Evolutionary conservation across 2,797 vertebrate species (phyloP).

Genomic region (Crenuchus spilurus): DNA sequence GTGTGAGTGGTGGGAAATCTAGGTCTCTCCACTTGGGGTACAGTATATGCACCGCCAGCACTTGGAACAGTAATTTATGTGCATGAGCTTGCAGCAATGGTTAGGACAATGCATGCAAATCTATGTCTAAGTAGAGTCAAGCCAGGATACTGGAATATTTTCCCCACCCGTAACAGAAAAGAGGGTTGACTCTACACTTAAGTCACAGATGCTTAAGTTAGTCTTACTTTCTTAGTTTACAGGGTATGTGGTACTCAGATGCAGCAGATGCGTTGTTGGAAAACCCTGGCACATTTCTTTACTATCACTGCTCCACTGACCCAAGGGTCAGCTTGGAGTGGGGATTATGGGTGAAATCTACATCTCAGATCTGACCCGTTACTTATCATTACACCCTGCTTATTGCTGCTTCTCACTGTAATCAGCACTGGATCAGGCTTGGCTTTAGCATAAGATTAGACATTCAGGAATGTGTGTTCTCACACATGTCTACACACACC

Average conservation of each 20-base stretch:
- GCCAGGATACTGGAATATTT: neutral
- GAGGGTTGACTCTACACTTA: neutral
- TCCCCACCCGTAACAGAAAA: no score
- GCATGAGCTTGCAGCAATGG: conserved; percentile 14
- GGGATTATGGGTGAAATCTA: conserved; percentile 54
- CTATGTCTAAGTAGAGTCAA: neutral
- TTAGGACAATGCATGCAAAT: neutral
- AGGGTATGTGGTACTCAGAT: no score
- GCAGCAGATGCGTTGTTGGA: no score
- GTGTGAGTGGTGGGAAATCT: conserved; percentile 26
- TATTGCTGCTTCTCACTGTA: neutral
- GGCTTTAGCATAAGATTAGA: neutral
- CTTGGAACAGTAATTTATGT: conserved; percentile 56
- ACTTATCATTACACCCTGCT: neutral
- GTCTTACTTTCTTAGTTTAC: no score
- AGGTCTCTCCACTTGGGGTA: conserved; percentile 34
- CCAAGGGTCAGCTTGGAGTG: conserved; percentile 18
- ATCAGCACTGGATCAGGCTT: neutral
- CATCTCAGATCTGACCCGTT: conserved; percentile 11
- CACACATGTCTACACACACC: neutral
- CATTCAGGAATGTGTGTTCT: neutral
- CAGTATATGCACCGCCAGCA: conserved; percentile 49
- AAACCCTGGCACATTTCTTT: neutral
- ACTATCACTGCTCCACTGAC: conserved; percentile 11
- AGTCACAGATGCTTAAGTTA: neutral